These are phyloP conservation scores for Pardosa pseudoannulata DNA, from an alignment of 2,888 invertebrate genomes.

Conservation along the genomic window DNA sequence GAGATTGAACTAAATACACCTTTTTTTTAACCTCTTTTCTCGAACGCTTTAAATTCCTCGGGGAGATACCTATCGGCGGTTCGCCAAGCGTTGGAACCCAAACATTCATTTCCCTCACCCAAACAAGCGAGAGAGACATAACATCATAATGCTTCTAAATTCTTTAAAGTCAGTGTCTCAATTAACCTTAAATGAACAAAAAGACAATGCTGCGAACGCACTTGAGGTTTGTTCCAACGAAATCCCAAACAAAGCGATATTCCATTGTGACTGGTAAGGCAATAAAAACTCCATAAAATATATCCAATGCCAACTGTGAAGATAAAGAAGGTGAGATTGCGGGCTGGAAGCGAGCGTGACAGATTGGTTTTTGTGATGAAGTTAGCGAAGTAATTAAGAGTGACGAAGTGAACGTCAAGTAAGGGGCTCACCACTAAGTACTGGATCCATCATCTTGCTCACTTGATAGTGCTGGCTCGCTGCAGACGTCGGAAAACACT, in stretches of 20 bases:
- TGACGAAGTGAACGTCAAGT: slow-evolving; percentile 66
- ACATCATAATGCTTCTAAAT: background rate
- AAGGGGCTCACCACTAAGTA: slow-evolving; percentile 48
- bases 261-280: slow-evolving; percentile 28
- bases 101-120: background rate
- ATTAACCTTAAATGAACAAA: background rate
- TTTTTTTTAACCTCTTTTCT: too few species aligned
- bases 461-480: slow-evolving; percentile 59
- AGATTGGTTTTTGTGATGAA: slow-evolving; percentile 70
- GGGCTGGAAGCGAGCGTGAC: slow-evolving; percentile 53
- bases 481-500: slow-evolving; percentile 48
- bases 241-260: slow-evolving; percentile 18
- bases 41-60: background rate
- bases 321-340: slow-evolving; percentile 64
- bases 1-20: too few species aligned
- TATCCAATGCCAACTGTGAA: slow-evolving; percentile 41
- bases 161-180: background rate
- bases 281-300: slow-evolving; percentile 53
- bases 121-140: background rate
- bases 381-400: slow-evolving; percentile 65
- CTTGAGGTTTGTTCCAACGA: too few species aligned
- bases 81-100: too few species aligned
- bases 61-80: background rate
- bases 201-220: too few species aligned
- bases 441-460: slow-evolving; percentile 64